Base-by-base conservation (phyloP, 2,797 vertebrate species). In the Tapirus indicus region DNA sequence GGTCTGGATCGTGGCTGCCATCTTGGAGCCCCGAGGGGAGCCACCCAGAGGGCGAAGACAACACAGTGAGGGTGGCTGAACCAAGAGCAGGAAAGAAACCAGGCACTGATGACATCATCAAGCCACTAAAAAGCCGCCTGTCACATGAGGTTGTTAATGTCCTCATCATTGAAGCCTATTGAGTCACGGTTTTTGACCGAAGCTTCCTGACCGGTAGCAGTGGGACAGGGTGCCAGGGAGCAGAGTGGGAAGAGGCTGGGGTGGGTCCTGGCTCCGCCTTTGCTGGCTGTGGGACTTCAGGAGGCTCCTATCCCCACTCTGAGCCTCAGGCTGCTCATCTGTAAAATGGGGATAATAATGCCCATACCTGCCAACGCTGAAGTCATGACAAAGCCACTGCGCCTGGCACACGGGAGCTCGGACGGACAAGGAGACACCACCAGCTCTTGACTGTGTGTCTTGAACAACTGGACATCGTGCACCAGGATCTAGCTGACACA, bases 121-220 rank as follows among this genome's bases (percentile, higher is more conserved):
- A 49, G 68, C 27, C 38, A 29, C 49, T 4, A 4, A 82, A 74
- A 23, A 69, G 79, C 52, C 74, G 38, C 62, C 54, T 38, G 29
- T 71, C 82, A n/a, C 18, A 13, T 71, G 74, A 58, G 38, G 25
- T 69, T 25, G 7, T 25, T 38, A 72, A 62, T 35, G 69, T 12
- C 49, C 5, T 32, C 38, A 4, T 35, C n/a, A 47, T 21, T 69
- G 68, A 88, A 58, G 47, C 47, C 47, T 12, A 3, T 1, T 49
- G 77, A 95, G 93, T 71, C 91, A 49, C 35, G n/a, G 35, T 69
- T 89, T 71, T 52, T 3, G 5, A 23, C 58, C 66, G 66, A 95
- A 80, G 60, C 60, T 89, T 91, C 56, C 56, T 58, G 71, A 88
- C 54, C 0, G 0, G 38, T 27, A 18, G 29, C 25, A 44, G 54